These are phyloP conservation scores for Drosophila obscura DNA, from an alignment of 1,140 invertebrate species.

Conservation along the genomic window DNA sequence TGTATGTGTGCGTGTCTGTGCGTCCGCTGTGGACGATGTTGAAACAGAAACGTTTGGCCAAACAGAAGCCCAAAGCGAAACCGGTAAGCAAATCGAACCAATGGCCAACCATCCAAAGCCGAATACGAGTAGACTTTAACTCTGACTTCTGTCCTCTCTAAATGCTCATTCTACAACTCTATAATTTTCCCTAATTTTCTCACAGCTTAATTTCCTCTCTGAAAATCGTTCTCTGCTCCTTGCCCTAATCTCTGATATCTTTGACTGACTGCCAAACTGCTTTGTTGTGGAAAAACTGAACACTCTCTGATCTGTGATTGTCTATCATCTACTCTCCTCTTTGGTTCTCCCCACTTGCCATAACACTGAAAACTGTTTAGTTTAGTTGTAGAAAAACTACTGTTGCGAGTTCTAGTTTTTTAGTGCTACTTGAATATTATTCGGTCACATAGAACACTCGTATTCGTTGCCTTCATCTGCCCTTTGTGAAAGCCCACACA, in stretches of 20 bases:
- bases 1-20: slow-evolving; percentile 73
- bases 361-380: slow-evolving; percentile 45
- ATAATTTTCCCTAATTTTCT: too few species aligned
- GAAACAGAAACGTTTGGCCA: slow-evolving; percentile 82
- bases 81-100: slow-evolving; percentile 70
- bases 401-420: slow-evolving; percentile 39
- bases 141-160: background rate
- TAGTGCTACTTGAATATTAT: slow-evolving; percentile 8
- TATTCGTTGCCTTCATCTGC: too few species aligned
- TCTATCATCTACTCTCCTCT: slow-evolving; percentile 26
- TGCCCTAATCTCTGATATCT: slow-evolving; percentile 33
- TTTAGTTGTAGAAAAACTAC: slow-evolving; percentile 39
- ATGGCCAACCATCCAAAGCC: background rate
- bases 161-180: background rate
- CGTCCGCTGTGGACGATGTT: slow-evolving; percentile 82
- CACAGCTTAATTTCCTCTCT: too few species aligned
- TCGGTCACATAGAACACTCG: too few species aligned
- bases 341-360: slow-evolving; percentile 29
- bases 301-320: slow-evolving; percentile 36
- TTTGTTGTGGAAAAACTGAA: slow-evolving; percentile 61
- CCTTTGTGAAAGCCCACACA: too few species aligned
- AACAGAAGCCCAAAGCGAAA: slow-evolving; percentile 83
- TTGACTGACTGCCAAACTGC: slow-evolving; percentile 82
- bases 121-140: slow-evolving; percentile 1
- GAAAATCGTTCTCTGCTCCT: background rate